Base-by-base conservation (phyloP, 1,140 invertebrate species). In the Venustaconcha ellipsiformis region DNA sequence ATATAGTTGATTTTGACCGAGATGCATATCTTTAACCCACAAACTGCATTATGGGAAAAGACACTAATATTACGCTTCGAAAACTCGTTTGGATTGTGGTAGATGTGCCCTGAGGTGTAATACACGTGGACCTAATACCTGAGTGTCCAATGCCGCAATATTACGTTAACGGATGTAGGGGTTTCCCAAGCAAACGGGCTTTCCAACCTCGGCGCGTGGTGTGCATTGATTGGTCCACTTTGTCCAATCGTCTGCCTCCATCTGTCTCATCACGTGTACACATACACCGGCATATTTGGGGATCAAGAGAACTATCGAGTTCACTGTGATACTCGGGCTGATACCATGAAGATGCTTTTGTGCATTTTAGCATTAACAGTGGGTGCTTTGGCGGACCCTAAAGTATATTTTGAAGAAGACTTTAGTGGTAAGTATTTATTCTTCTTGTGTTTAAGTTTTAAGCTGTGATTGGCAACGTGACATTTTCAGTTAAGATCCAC, bases 1-100 rank as follows among this genome's bases (percentile, higher is more conserved):
- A 95, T 85, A 93, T 93, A 88, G 95, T 95, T 88, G 94, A 95
- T 89, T 56, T 17, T 20, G 57, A 13, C n/a, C 20, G 18, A 14
- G 17, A n/a, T 70, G 20, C 57, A 14, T 20, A 70, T 3, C 17
- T n/a, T n/a, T 13, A 12, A 17, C 30, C 20, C n/a, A 57, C 8
- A 20, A 57, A 37, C 18, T 15, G n/a, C 20, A 2, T 20, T 57
- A 15, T 1, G 56, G 14, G 20, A 12, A 15, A 57, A n/a, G 11
- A 20, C n/a, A 57, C 18, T 23, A 15, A 20, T n/a, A 17, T 57
- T 13, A 70, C 20, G 18, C 1, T 57, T 18, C 20, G n/a, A 70
- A n/a, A 58, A 58, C 30, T 15, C n/a, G 23, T 15, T 20, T 20
- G n/a, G n/a, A n/a, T n/a, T n/a, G 14, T 59, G n/a, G 57, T 20